Conservation (phyloP, 1,140 invertebrate species). For the Drosophila lini region DNA sequence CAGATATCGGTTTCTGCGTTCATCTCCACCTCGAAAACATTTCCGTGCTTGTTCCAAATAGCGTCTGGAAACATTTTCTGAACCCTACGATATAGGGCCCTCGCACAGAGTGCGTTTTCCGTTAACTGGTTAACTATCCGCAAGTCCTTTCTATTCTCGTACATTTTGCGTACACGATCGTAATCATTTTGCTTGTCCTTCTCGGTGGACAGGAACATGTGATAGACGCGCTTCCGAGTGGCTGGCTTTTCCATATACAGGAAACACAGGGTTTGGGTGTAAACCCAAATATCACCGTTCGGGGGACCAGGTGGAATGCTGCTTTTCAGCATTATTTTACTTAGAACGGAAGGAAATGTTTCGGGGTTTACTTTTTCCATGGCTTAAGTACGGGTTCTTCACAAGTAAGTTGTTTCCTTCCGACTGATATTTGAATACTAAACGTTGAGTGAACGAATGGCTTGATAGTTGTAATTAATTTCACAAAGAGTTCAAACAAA, state of each 20-base stretch:
- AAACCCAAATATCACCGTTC: background rate
- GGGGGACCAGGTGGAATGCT: background rate
- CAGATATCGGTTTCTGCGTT: background rate
- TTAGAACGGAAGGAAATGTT: slow-evolving; percentile 1
- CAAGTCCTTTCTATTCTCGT: slow-evolving; percentile 19
- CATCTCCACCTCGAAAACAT: slow-evolving; percentile 29
- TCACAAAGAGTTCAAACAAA: background rate
- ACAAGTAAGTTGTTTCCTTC: background rate
- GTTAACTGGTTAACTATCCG: slow-evolving; percentile 12
- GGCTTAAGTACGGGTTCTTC: background rate
- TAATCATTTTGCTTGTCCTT: slow-evolving; percentile 3
- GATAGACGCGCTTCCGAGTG: slow-evolving; percentile 18
- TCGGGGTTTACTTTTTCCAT: background rate
- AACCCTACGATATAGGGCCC: slow-evolving; percentile 1
- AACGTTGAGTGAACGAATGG: background rate
- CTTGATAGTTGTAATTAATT: background rate
- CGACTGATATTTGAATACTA: background rate
- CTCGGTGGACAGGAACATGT: slow-evolving; percentile 27
- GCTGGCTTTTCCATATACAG: slow-evolving; percentile 24
- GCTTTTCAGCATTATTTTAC: slow-evolving; percentile 9
- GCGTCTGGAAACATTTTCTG: slow-evolving; percentile 16
- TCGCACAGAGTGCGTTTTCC: slow-evolving; percentile 17
- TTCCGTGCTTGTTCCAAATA: slow-evolving; percentile 38
- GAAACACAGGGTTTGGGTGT: slow-evolving; percentile 12
- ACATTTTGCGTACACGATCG: background rate